Base-by-base conservation (phyloP, 2,888 invertebrate genomes). In the Lymantria dispar region DNA sequence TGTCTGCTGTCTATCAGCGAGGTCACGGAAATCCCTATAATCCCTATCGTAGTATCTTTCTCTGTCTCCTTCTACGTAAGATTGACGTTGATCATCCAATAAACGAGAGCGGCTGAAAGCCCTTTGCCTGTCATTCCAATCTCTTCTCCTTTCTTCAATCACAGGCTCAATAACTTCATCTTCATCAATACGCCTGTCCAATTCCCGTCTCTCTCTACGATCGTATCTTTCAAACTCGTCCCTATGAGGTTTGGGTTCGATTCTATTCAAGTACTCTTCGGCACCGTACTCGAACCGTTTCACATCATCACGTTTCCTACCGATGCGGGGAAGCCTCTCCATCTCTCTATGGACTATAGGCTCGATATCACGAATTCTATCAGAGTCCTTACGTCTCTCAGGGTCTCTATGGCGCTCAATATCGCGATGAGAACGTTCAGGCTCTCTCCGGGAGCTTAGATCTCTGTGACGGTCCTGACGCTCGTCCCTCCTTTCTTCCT, bases 401-500 rank as follows among this genome's bases (percentile, higher is more conserved):
- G 80, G 80, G 60, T 84, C 83, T 56, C 82, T 75, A 61, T 79
- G 81, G 64, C 83, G 83, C 66, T 84, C 83, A 58, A 78, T 55
- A 52, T 87, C 86, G 62, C 87, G 80, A 70, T 81, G 86, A 75
- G 89, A 82, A 73, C 89, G 89, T 52, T 88, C 89, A 48, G 81
- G 85, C 76, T 89, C 89, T 76, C 87, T 76, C 54, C 90, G 83
- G 74, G 88, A 84, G 78, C 80, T 83, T 54, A 76, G 57, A 63
- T 87, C 87, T 71, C 85, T 79, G 70, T 83, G 87, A 58, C 89
- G 80, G 62, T 88, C 90, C 54, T 68, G 87, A 67, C 91, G 87
- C 89, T 91, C 90, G 68, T 90, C 88, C 62, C 88, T 77, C 70
- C 80, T 80, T 83, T 91, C 89, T 82, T 91, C 88, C 78, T 91